These are phyloP conservation scores for Acleris literana DNA, from an alignment of 2,888 invertebrate species.

Conservation along the genomic window DNA sequence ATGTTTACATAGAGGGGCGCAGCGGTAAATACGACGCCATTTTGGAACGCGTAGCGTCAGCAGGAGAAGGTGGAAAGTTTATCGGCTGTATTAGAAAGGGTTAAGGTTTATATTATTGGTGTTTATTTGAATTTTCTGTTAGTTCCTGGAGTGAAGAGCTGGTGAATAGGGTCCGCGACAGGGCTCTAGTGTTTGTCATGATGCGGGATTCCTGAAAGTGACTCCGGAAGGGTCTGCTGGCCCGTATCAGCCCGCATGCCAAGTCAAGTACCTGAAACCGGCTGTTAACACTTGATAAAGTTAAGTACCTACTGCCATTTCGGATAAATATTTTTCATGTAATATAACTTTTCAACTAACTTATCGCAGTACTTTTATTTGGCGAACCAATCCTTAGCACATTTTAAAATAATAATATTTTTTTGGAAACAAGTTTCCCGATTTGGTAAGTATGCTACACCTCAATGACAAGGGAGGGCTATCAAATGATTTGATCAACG, in stretches of 20 bases:
- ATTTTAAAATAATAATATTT: no score
- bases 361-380: no score
- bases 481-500: no score
- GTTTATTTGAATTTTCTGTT: background rate
- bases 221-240: background rate
- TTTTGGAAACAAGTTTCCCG: no score
- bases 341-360: no score
- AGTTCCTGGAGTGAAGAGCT: background rate
- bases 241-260: conserved; percentile 2
- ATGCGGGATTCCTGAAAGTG: background rate
- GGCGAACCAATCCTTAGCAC: no score
- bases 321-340: no score
- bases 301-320: no score
- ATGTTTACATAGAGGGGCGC: conserved; percentile 81
- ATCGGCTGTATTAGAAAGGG: background rate
- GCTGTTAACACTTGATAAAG: no score
- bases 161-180: background rate
- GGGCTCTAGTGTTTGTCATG: background rate
- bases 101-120: background rate
- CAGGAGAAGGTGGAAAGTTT: conserved; percentile 52
- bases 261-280: no score
- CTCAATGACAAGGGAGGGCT: no score
- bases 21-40: conserved; percentile 73
- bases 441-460: no score
- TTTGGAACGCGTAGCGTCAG: conserved; percentile 71